Base-by-base conservation (phyloP, 92 coral and sea anemone species). In the Palythoa heliodiscus region DNA sequence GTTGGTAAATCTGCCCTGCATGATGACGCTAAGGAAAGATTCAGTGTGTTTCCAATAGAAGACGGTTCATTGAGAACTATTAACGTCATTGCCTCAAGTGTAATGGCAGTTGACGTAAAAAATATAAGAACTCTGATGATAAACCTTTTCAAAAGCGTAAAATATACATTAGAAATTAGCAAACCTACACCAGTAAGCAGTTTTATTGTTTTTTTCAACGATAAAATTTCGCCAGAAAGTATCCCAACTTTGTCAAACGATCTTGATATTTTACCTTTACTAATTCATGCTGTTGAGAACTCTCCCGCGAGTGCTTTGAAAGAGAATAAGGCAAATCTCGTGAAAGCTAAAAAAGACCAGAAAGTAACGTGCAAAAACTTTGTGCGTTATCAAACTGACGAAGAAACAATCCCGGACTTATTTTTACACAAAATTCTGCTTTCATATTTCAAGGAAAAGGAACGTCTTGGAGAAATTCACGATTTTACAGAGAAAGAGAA, bases 181-280 rank as follows among this genome's bases (percentile, higher is more conserved):
- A 57, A 57, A 57, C n/a, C 2, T 17, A 2, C n/a, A 57, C 63
- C 4, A 13, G 3, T 11, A 57, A n/a, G 63, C 16, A 57, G 5
- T 57, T 57, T 13, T 57, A 3, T 57, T 57, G 63, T 17, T 13
- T 10, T 12, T 12, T 6, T 57, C 5, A 57, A 57, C 63, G 9
- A 3, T 5, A 57, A 57, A 57, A 13, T 76, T 54, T 47, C 57
- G 8, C 6, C 82, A 60, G 69, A 37, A 14, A 55, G 16, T 39
- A 57, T 77, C 58, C 82, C 69, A 53, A 55, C 52, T 14, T 76
- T 76, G 82, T 76, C 37, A 23, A 5, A 60, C 23, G 69, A 77
- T 13, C 69, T 77, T 77, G 82, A 77, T 6, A 22, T 29, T 19
- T 19, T 77, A 17, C 82, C 82, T 58, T 58, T 58, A 19, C 52